Evolutionary conservation across 2,797 vertebrate species (phyloP).

Genomic region (Vespertilio murinus): DNA sequence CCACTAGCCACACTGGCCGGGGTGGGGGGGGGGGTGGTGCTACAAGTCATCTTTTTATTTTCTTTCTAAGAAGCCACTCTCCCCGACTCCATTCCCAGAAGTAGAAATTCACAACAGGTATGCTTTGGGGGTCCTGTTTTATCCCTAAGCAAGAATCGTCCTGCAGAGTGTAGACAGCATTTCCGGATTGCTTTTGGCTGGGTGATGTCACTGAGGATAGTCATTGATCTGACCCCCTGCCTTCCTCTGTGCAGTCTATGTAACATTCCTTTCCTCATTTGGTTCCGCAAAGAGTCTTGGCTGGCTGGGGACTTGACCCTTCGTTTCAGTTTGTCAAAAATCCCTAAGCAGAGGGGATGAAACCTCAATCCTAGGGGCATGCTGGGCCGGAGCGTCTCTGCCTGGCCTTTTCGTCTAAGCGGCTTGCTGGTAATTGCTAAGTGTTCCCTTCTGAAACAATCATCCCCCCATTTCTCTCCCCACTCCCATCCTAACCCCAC

Average conservation of each 20-base stretch:
- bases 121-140: not conserved
- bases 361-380: not conserved
- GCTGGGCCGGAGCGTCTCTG: constrained; percentile 54
- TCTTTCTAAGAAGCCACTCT: not conserved
- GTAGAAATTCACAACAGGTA: not conserved
- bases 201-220: not conserved
- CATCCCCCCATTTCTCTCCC: constrained; percentile 60
- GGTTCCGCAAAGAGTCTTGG: not conserved
- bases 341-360: constrained; percentile 44
- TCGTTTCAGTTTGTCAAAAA: constrained; percentile 50
- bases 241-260: not conserved
- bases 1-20: too few relatives aligned
- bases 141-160: not conserved
- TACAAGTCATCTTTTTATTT: not conserved
- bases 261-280: constrained; percentile 13
- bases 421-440: constrained; percentile 68
- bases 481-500: not conserved
- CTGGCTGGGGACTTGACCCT: not conserved
- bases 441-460: constrained; percentile 73
- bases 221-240: not conserved
- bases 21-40: too few relatives aligned
- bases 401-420: constrained; percentile 65
- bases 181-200: constrained; percentile 17
- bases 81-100: not conserved
- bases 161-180: not conserved